Base-by-base conservation (phyloP, 2,888 invertebrate species). In the Drosophila quinaria region DNA sequence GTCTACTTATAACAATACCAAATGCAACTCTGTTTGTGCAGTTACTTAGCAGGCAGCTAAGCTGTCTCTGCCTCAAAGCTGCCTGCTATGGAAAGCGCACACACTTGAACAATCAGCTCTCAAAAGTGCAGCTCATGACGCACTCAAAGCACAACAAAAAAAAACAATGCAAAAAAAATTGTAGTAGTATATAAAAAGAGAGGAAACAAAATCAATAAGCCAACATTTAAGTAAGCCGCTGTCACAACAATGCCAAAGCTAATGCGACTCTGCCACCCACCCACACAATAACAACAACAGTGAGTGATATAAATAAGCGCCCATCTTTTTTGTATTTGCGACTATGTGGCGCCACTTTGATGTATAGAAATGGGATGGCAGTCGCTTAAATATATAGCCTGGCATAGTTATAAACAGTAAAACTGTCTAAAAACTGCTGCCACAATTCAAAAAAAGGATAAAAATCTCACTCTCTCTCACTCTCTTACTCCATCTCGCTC, bases 321-420 rank as follows among this genome's bases (percentile, higher is more conserved):
- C 41, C 72, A 72, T 56, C 61, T 72, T 33, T 37, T 6, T 37
- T 2, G n/a, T 37, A 37, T 2, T 41, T 9, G 52, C 72, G 78
- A 78, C 81, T 59, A 37, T 63, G 66, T 50, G 87, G 82, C 83
- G 87, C 85, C 83, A 77, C 56, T 58, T 80, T 76, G 80, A 73
- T 64, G 63, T 70, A 74, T 72, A 62, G 52, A 62, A 47, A 39
- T 62, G 35, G 29, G 41, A 44, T 33, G 35, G 22, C 29, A 55
- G 46, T 25, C 37, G 42, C 47, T 19, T 65, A 50, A 54, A 59
- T 69, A 47, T 52, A 44, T 50, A 15, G 60, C 49, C 47, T 49
- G 41, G 64, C 76, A 65, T 76, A 77, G 76, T 84, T 87, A 89
- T 88, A 88, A 81, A 85, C 88, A 86, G 89, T 86, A 74, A 74